Evolutionary conservation across 2,888 invertebrate genomes (phyloP).

Genomic region (Morpho achilles): DNA sequence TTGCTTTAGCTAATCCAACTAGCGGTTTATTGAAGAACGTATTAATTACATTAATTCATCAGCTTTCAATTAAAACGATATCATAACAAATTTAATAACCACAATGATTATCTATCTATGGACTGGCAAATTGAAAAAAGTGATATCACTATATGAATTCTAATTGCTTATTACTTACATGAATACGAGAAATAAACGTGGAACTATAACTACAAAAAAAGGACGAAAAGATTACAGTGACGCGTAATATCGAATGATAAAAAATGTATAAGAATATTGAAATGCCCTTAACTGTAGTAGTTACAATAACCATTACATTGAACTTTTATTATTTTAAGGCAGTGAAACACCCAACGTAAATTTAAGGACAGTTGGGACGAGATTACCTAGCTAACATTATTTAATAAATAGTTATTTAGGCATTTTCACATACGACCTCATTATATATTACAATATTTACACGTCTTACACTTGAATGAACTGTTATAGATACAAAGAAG

Average conservation of each 20-base stretch:
- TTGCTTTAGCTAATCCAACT: too few relatives aligned
- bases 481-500: slow-evolving; percentile 45
- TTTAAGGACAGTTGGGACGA: slow-evolving; percentile 76
- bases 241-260: slow-evolving; percentile 44
- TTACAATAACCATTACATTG: slow-evolving; percentile 70
- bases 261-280: slow-evolving; percentile 42
- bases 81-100: not conserved
- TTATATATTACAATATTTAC: slow-evolving; percentile 77
- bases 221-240: slow-evolving; percentile 25
- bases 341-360: slow-evolving; percentile 79
- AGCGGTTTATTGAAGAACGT: too few relatives aligned
- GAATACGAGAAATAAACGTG: slow-evolving; percentile 16
- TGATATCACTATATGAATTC: too few relatives aligned
- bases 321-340: slow-evolving; percentile 73
- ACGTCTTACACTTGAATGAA: slow-evolving; percentile 67
- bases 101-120: not conserved
- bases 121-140: too few relatives aligned
- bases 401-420: slow-evolving; percentile 71
- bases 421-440: slow-evolving; percentile 73
- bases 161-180: not conserved
- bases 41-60: not conserved
- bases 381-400: slow-evolving; percentile 77
- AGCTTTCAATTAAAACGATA: too few relatives aligned
- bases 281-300: slow-evolving; percentile 70
- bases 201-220: slow-evolving; percentile 15